phyloP scores from a whole-genome alignment of 2,113 vertebrate species.

The Platysternon megacephalum region DNA sequence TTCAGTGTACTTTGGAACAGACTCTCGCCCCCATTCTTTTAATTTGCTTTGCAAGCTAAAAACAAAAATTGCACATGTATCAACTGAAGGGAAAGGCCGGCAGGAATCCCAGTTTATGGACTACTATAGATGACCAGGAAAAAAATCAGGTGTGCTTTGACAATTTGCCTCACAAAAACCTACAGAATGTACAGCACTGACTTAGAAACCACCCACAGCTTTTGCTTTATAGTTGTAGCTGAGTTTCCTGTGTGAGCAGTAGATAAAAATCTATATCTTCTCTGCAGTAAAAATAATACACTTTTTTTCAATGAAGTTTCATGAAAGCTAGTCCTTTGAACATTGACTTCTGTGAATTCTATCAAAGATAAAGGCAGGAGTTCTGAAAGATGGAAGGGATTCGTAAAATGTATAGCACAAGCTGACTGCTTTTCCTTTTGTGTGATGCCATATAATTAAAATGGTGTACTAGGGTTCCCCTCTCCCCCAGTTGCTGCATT shows the following conservation, averaged over 20 bases:
- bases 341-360: not conserved
- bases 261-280: not conserved
- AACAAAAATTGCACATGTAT: not conserved
- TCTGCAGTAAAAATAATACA: not conserved
- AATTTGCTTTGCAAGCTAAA: not conserved
- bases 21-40: not conserved
- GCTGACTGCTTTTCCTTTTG: not conserved
- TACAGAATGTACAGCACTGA: not conserved
- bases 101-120: not conserved
- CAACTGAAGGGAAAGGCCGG: not conserved
- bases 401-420: not conserved
- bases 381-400: not conserved
- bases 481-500: not conserved
- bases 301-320: not conserved
- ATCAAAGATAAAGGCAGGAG: not conserved
- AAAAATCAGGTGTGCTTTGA: not conserved
- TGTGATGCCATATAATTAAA: not conserved
- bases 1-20: not conserved
- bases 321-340: not conserved
- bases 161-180: not conserved
- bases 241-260: not conserved
- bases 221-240: not conserved
- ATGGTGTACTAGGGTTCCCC: not conserved
- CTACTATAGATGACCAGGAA: not conserved
- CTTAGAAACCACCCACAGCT: not conserved